phyloP scores from a whole-genome alignment of 2,888 invertebrate species.

The Linyphia triangularis region DNA sequence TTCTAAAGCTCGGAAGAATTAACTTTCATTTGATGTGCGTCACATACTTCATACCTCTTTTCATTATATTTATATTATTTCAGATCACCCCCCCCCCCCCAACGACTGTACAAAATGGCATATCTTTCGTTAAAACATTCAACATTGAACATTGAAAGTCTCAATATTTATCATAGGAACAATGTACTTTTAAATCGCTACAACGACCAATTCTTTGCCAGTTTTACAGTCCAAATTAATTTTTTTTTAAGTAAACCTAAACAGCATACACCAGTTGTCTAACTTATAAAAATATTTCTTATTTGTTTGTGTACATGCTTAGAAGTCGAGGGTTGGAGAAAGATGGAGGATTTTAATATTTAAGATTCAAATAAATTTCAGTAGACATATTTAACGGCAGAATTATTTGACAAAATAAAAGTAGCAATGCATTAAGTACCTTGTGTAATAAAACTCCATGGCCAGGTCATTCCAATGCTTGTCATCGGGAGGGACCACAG shows the following conservation, averaged over 20 bases:
- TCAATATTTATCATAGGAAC: no score
- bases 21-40: no score
- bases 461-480: conserved; percentile 93
- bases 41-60: no score
- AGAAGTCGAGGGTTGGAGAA: background rate
- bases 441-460: conserved; percentile 94
- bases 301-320: background rate
- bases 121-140: no score
- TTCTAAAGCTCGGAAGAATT: no score
- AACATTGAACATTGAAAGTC: no score
- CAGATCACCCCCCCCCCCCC: no score
- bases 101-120: no score
- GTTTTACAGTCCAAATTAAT: no score
- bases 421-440: conserved; percentile 81
- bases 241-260: background rate
- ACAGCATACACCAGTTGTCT: background rate
- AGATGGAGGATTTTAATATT: background rate
- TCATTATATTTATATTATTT: no score
- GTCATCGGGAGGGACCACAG: conserved; percentile 92
- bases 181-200: no score
- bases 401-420: background rate
- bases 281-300: background rate
- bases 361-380: background rate
- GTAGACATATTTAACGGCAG: background rate
- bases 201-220: no score